phyloP scores from a whole-genome alignment of 2,888 invertebrate species.

The Reticulitermes lucifugus region DNA sequence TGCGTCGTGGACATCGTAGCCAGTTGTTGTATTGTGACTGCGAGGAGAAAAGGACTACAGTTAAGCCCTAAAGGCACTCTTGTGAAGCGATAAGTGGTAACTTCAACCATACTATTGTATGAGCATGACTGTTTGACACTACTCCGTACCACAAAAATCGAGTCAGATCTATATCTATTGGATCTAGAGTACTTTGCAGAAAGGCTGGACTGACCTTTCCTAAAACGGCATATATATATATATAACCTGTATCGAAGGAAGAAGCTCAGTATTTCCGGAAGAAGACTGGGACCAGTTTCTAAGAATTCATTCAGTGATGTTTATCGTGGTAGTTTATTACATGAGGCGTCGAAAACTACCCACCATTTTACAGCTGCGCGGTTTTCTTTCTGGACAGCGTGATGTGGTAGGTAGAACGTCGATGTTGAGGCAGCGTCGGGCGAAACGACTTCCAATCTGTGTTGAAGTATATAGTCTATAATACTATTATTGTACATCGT shows the following conservation, averaged over 20 bases:
- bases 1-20: not conserved
- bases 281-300: constrained; percentile 27
- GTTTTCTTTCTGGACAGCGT: constrained; percentile 16
- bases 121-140: not conserved
- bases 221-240: not conserved
- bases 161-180: constrained; percentile 8
- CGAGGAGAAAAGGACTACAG: not conserved
- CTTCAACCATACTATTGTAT: not conserved
- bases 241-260: constrained; percentile 7
- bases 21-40: constrained; percentile 16
- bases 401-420: not conserved
- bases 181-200: not conserved
- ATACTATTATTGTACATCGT: not conserved
- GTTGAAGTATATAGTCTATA: not conserved
- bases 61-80: constrained; percentile 17
- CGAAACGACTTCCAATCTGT: not conserved
- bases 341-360: constrained; percentile 29
- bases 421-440: too few relatives aligned
- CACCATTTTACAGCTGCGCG: not conserved
- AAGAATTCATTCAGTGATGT: constrained; percentile 11
- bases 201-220: not conserved
- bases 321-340: not conserved
- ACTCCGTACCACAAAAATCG: constrained; percentile 30
- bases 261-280: not conserved
- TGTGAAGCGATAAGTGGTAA: not conserved